Conservation (phyloP, 2,888 invertebrate species). For the Metallyticus violacea region DNA sequence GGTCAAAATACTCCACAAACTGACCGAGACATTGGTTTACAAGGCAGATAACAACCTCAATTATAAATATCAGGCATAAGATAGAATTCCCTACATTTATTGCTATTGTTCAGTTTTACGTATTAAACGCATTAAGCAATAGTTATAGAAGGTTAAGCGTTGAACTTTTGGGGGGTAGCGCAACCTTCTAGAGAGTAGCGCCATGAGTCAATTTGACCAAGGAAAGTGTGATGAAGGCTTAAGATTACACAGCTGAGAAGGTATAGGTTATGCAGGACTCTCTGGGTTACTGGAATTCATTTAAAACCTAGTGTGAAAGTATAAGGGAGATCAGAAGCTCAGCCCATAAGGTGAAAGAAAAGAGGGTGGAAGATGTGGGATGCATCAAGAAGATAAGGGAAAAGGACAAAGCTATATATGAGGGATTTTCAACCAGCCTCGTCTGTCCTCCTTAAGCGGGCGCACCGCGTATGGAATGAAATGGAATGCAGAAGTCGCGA, state of each 20-base stretch:
- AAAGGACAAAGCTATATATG: conserved; percentile 3
- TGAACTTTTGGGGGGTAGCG: too few relatives aligned
- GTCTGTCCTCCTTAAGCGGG: background rate
- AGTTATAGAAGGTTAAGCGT: too few relatives aligned
- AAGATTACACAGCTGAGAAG: background rate
- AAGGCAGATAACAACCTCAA: too few relatives aligned
- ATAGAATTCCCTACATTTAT: too few relatives aligned
- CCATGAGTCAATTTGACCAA: too few relatives aligned
- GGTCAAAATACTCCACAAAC: too few relatives aligned
- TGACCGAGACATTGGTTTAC: too few relatives aligned
- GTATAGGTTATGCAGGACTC: background rate
- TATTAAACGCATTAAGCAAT: too few relatives aligned
- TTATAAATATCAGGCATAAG: too few relatives aligned
- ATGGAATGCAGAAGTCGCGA: conserved; percentile 12
- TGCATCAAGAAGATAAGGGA: background rate
- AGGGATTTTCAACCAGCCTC: background rate
- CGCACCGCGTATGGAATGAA: background rate
- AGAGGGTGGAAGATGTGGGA: background rate
- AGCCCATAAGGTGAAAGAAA: background rate
- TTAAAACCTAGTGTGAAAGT: background rate
- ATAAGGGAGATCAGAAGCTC: background rate
- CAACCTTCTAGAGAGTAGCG: too few relatives aligned
- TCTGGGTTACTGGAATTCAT: conserved; percentile 5
- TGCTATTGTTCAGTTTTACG: too few relatives aligned
- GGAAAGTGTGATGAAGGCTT: background rate